Conservation (phyloP, 2,113 vertebrate genomes). For the Macrotis lagotis region DNA sequence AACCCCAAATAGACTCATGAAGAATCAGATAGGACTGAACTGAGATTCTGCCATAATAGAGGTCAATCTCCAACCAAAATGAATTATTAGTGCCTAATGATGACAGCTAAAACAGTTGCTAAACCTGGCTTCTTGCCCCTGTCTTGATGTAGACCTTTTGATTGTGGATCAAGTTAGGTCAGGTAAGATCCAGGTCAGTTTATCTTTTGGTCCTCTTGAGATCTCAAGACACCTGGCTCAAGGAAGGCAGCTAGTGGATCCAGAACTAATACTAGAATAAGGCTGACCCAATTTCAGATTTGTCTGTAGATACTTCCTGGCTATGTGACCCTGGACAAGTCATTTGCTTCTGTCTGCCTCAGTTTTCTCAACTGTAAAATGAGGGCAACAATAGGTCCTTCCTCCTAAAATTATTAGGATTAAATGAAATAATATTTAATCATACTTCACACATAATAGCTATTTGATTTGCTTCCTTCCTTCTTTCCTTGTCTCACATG, state of each 20-base stretch:
- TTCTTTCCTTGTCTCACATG: background rate
- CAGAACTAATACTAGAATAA: background rate
- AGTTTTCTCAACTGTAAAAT: background rate
- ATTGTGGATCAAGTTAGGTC: background rate
- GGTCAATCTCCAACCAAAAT: background rate
- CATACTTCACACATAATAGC: background rate
- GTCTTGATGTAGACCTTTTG: fast-evolving
- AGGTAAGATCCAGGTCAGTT: background rate
- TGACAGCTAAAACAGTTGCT: background rate
- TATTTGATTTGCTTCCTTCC: background rate
- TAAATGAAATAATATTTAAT: background rate
- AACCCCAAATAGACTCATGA: background rate
- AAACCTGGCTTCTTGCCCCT: background rate
- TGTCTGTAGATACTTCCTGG: background rate
- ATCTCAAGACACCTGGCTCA: background rate
- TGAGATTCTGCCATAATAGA: background rate
- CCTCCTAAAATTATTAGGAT: background rate
- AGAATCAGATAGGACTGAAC: background rate
- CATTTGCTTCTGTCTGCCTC: background rate
- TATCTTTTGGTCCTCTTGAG: background rate
- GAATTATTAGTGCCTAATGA: background rate
- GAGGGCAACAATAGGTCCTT: background rate
- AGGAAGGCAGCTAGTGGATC: background rate
- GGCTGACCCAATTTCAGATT: background rate
- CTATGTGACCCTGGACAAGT: background rate